These are phyloP conservation scores for Bellardia pandia DNA, from an alignment of 2,888 invertebrate species.

Conservation along the genomic window DNA sequence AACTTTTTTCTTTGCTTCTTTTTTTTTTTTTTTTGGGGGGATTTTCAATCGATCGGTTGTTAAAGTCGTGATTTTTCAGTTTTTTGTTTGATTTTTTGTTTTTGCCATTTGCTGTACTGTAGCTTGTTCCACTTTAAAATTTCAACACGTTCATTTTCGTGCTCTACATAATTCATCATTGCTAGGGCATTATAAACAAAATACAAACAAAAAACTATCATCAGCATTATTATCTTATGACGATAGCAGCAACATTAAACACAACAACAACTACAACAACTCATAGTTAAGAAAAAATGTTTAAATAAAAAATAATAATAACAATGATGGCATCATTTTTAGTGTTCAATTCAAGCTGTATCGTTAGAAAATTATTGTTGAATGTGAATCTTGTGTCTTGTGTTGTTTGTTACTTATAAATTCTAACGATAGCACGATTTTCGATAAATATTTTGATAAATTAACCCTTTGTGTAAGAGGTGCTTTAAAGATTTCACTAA, in stretches of 20 bases:
- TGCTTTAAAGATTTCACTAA: too few species aligned
- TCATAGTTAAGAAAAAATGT: conserved; percentile 3
- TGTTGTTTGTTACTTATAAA: conserved; percentile 25
- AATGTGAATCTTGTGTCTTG: conserved; percentile 20
- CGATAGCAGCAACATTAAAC: conserved; percentile 77
- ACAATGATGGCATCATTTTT: conserved; percentile 58
- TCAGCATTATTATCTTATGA: conserved; percentile 71
- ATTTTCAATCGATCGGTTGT: conserved; percentile 26
- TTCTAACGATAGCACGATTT: conserved; percentile 60
- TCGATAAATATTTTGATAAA: conserved; percentile 33
- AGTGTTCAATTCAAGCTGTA: conserved; percentile 44
- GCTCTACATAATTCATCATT: conserved; percentile 83
- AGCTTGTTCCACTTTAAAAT: conserved; percentile 73
- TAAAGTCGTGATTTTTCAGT: conserved; percentile 64
- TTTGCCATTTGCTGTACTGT: conserved; percentile 14
- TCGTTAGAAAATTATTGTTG: conserved; percentile 64
- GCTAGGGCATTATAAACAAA: conserved; percentile 59
- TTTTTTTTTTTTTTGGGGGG: background rate
- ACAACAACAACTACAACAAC: background rate
- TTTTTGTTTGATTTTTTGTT: conserved; percentile 22
- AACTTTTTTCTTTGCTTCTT: conserved; percentile 9
- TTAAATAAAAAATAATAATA: conserved; percentile 12
- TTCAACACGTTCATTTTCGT: conserved; percentile 80
- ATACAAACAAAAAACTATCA: conserved; percentile 69
- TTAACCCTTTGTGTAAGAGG: background rate